These are phyloP conservation scores for Pristionchus entomophagus DNA, from an alignment of 2,888 invertebrate genomes.

Conservation along the genomic window DNA sequence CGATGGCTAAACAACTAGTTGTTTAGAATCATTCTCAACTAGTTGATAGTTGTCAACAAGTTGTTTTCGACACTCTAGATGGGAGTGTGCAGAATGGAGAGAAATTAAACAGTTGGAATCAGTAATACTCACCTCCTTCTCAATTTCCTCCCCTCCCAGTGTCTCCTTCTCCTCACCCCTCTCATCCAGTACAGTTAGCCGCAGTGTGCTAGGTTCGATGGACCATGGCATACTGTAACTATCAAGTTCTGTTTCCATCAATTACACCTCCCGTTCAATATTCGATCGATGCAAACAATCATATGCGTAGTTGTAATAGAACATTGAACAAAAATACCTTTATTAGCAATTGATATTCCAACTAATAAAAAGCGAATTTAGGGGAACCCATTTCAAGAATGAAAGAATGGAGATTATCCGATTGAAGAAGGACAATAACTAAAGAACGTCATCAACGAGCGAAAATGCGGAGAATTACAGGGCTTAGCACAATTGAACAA, in stretches of 20 bases:
- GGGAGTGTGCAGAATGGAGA: too few relatives aligned
- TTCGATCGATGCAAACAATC: not conserved
- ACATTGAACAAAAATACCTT: not conserved
- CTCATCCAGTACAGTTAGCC: conserved; percentile 34
- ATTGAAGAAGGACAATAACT: not conserved
- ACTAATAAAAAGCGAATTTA: not conserved
- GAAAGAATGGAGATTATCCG: not conserved
- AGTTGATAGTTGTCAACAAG: too few relatives aligned
- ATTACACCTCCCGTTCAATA: not conserved
- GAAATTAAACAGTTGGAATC: not conserved
- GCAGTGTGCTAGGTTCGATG: not conserved
- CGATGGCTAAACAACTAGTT: too few relatives aligned
- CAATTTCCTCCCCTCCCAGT: not conserved
- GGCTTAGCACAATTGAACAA: not conserved
- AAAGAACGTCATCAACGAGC: not conserved
- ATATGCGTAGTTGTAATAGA: not conserved
- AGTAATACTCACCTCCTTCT: conserved; percentile 31
- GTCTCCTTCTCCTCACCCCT: not conserved
- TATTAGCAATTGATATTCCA: not conserved
- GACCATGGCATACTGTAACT: conserved; percentile 26
- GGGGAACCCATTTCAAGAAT: not conserved
- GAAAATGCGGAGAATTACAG: not conserved
- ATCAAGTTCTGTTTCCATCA: not conserved
- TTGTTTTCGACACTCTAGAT: too few relatives aligned
- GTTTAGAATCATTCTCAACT: too few relatives aligned